These are phyloP conservation scores for Lithophane socia DNA, from an alignment of 2,888 invertebrate species.

Conservation along the genomic window DNA sequence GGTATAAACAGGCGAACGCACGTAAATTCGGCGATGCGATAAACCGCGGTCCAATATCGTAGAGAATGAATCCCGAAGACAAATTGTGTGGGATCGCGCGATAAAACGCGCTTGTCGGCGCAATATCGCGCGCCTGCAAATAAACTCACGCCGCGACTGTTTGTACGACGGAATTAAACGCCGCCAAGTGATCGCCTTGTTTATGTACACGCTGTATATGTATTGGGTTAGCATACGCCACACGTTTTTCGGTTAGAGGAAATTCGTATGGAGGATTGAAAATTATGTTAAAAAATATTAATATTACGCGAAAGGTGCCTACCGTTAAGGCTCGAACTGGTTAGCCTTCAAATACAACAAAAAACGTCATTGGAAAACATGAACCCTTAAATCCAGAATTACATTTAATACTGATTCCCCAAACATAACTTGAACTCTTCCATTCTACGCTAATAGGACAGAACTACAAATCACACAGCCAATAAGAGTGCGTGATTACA, in stretches of 20 bases:
- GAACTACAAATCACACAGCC: constrained; percentile 35
- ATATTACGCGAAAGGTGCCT: neutral
- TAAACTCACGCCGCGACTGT: constrained; percentile 62
- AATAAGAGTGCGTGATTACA: constrained; percentile 52
- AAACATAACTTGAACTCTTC: neutral
- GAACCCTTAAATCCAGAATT: neutral
- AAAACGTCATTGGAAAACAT: neutral
- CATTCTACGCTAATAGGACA: neutral
- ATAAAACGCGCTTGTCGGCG: constrained; percentile 64
- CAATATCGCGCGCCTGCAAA: constrained; percentile 66
- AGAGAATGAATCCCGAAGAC: constrained; percentile 73
- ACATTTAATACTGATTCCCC: neutral
- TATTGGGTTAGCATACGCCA: constrained; percentile 8
- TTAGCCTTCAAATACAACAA: too few relatives aligned
- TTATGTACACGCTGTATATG: constrained; percentile 39
- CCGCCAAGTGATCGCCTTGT: constrained; percentile 59
- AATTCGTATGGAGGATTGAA: neutral
- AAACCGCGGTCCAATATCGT: constrained; percentile 74
- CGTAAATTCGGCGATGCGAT: constrained; percentile 70
- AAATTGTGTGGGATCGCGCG: constrained; percentile 73
- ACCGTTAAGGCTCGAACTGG: too few relatives aligned
- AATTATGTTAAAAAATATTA: neutral
- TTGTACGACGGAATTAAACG: constrained; percentile 65
- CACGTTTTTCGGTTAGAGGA: constrained; percentile 11
- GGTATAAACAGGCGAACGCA: constrained; percentile 69